Conservation (phyloP, 92 coral and sea anemone species). For the Heteractis magnifica region DNA sequence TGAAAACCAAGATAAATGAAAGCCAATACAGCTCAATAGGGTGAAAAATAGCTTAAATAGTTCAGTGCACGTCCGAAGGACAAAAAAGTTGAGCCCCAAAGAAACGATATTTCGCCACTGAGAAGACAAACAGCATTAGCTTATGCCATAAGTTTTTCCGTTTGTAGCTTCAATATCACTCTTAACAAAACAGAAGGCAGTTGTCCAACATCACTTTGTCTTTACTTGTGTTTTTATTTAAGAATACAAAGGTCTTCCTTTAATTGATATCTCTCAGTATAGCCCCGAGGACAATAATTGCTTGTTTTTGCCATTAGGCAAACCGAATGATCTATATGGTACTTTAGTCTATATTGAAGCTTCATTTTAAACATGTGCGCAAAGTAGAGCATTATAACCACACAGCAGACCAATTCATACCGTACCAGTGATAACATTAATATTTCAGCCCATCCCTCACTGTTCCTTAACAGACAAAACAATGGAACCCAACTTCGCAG, state of each 20-base stretch:
- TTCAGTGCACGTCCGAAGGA: not conserved
- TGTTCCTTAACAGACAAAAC: not conserved
- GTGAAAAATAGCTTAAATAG: not conserved
- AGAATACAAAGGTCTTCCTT: slow-evolving; percentile 1
- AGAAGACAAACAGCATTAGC: not conserved
- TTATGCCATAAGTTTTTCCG: not conserved
- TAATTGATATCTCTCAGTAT: slow-evolving; percentile 2
- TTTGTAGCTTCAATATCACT: slow-evolving; percentile 6
- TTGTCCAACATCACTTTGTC: slow-evolving; percentile 2
- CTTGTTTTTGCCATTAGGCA: slow-evolving; percentile 13
- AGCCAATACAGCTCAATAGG: not conserved
- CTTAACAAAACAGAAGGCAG: not conserved
- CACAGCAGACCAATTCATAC: not conserved
- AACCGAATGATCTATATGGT: not conserved
- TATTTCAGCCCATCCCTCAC: not conserved
- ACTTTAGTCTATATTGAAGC: slow-evolving; percentile 1
- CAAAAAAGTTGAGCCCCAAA: not conserved
- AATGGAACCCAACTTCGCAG: not conserved
- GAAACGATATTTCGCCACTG: not conserved
- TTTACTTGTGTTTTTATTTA: slow-evolving; percentile 4
- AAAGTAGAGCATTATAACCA: not conserved
- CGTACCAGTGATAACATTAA: not conserved
- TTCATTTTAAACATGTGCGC: slow-evolving; percentile 1
- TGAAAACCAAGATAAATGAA: no score
- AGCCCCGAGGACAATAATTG: not conserved